Conservation (phyloP, 92 coral and sea anemone species). For the Diadumene lineata region DNA sequence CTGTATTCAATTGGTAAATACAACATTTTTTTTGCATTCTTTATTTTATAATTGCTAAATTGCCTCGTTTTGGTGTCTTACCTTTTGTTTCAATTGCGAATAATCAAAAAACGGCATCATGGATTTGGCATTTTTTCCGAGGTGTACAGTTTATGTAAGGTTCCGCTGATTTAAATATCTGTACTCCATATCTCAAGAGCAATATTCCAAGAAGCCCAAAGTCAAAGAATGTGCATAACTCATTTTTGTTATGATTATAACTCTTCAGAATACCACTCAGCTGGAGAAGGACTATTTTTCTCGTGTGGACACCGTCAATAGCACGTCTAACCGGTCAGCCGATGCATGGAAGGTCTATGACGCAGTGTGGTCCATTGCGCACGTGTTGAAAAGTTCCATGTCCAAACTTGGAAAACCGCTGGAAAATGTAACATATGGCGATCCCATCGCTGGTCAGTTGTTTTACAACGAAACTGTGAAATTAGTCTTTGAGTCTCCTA, state of each 20-base stretch:
- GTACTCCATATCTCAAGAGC: background rate
- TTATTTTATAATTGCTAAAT: too few relatives aligned
- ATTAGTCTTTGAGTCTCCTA: conserved; percentile 64
- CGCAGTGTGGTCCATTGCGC: conserved; percentile 94
- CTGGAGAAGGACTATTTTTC: conserved; percentile 51
- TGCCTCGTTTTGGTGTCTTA: too few relatives aligned
- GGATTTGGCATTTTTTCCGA: too few relatives aligned
- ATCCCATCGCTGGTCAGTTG: conserved; percentile 52
- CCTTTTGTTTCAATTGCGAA: too few relatives aligned
- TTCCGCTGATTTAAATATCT: background rate
- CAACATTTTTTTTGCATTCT: too few relatives aligned
- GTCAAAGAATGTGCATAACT: background rate
- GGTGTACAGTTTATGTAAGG: too few relatives aligned
- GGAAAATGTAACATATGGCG: conserved; percentile 74
- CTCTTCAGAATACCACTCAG: conserved; percentile 27
- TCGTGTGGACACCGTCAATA: conserved; percentile 54
- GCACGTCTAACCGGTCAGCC: conserved; percentile 66
- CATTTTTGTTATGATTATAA: background rate
- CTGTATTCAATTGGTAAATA: too few relatives aligned
- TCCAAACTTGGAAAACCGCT: conserved; percentile 50
- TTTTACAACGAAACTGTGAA: conserved; percentile 57
- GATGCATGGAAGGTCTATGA: conserved; percentile 68
- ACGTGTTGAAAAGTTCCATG: conserved; percentile 76
- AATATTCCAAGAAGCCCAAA: background rate
- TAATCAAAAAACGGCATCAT: too few relatives aligned